Evolutionary conservation across 1,140 invertebrate species (phyloP), one percentile per base, ranked within the genome.

Genomic region (Leptestheria dahalacensis): DNA sequence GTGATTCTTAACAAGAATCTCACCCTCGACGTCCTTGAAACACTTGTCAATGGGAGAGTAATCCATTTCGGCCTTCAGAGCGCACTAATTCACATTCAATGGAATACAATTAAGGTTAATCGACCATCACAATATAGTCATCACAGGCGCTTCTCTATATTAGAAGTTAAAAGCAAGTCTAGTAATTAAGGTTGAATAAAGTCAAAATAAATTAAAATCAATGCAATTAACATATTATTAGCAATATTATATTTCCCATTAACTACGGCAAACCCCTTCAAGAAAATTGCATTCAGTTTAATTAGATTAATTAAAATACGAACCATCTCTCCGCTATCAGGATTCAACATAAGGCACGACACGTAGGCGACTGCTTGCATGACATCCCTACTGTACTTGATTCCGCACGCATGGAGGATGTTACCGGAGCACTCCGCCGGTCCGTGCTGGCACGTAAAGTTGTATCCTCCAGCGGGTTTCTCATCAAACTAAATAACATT

Each of bases 381-480:
- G 10, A 55, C 18, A 1, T 61, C 25, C 20, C 33, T 6, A 23
- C 47, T 62, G 55, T 73, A 67, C 62, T 78, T 68, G 23, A 86
- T 82, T 11, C 79, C 77, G 74, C 89, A 91, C 0, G 88, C 84
- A 73, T 93, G 88, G 54, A 93, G 79, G 65, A 85, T 86, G 71
- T 95, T 94, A 3, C 83, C 90, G 66, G 82, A 74, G 68, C 90
- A 94, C 70, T 91, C 88, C n/a, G 77, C 69, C 60, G 78, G 74
- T 15, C 86, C 87, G 73, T 92, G 91, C 71, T 95, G 91, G 71
- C 91, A 95, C 11, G 73, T 72, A 72, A 92, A 91, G 46, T 15
- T 47, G 50, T 53, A 63, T 51, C 61, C 61, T 29, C 59, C 53
- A 18, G 56, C 51, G 1, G 48, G 15, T 6, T 48, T 61, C 18